Base-by-base conservation (phyloP, 2,113 vertebrate species). In the Vidua macroura region DNA sequence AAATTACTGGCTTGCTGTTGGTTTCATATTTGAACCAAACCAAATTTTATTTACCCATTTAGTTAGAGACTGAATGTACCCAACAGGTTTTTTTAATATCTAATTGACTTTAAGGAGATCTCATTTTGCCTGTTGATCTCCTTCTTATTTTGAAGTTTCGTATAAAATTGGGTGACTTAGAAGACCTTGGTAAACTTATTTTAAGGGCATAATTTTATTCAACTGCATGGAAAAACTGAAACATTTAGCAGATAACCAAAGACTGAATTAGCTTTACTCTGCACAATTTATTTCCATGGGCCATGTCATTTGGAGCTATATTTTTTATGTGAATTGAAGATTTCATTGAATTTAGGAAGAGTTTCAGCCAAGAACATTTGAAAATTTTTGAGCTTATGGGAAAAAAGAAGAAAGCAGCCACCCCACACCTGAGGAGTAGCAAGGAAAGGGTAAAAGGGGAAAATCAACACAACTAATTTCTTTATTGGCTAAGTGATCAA, bases 381-480 rank as follows among this genome's bases (percentile, higher is more conserved):
- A 74, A 80, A 28, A 58, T 22, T 37, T 37, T 37, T 74, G 13
- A 83, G 13, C 0, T 60, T 85, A n/a, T 69, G 14, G 28, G 20
- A 85, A 79, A 75, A 92, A 30, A 68, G 27, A 74, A 86, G 22
- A 62, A 58, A 77, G 9, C 1, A 6, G 18, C 9, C 20, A 46
- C 10, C 1, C 8, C 6, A 30, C 6, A 59, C 13, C 25, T 51
- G 41, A 30, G 30, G 10, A 68, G 5, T 3, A 68, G 31, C 24
- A 89, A 91, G 25, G 39, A 39, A 75, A 67, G 9, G 4, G 3
- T 23, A 43, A 63, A 66, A 27, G 12, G 24, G 9, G 8, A 41
- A 75, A 76, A 76, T 3, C 17, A 41, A 37, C 3, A 11, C 1
- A 1, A 15, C 4, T 2, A 1, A 41, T 72, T 72, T 21, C 19